These are phyloP conservation scores for Onychostruthus taczanowskii DNA, from an alignment of 2,113 vertebrate species.

Conservation along the genomic window DNA sequence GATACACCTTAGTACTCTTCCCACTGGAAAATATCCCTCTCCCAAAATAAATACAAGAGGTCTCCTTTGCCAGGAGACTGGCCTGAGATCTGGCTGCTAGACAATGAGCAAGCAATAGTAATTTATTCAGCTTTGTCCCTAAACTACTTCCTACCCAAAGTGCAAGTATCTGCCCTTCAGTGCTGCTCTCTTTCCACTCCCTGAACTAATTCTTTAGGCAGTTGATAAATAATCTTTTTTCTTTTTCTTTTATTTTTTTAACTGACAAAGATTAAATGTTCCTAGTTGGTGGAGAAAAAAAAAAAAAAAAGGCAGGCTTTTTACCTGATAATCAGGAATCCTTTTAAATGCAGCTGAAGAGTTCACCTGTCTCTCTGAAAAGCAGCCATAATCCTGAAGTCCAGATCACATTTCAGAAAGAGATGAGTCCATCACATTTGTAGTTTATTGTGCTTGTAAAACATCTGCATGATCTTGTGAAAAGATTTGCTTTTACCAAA, in stretches of 20 bases:
- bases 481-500: not conserved
- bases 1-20: not conserved
- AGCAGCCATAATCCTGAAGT: not conserved
- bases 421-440: not conserved
- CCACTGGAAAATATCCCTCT: not conserved
- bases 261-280: not conserved
- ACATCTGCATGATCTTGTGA: not conserved
- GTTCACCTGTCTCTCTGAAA: not conserved
- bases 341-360: not conserved
- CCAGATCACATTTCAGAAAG: not conserved
- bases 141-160: not conserved
- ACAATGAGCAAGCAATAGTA: not conserved
- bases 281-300: not conserved
- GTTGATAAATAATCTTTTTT: not conserved
- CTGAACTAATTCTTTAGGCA: not conserved
- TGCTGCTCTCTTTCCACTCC: not conserved
- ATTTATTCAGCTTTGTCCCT: not conserved
- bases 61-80: not conserved
- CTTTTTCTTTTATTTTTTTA: not conserved
- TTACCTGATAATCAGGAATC: not conserved
- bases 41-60: not conserved
- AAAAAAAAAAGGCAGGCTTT: not conserved
- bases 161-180: not conserved
- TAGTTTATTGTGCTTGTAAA: not conserved
- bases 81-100: not conserved